Conservation (phyloP, 2,888 invertebrate species). For the Eilema sororculum region DNA sequence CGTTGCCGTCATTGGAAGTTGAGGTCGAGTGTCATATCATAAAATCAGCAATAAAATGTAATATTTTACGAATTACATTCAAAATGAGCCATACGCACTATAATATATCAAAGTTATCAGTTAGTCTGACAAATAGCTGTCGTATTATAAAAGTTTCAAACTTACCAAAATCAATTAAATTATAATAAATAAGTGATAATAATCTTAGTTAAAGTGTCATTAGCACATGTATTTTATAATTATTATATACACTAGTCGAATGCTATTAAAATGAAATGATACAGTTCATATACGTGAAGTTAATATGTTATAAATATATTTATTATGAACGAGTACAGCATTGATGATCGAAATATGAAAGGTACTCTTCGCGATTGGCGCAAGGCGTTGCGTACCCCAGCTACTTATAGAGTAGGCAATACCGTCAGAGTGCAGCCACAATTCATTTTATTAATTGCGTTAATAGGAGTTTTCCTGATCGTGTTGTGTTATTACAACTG, state of each 20-base stretch:
- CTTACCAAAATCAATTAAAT: conserved; percentile 22
- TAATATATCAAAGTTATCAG: conserved; percentile 27
- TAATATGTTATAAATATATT: conserved; percentile 47
- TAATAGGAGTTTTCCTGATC: conserved; percentile 89
- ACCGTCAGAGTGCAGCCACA: conserved; percentile 94
- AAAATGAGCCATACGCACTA: conserved; percentile 52
- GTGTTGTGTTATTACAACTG: conserved; percentile 89
- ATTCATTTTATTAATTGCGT: conserved; percentile 89
- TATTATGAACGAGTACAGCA: conserved; percentile 82
- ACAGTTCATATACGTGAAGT: conserved; percentile 26
- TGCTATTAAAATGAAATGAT: conserved; percentile 1
- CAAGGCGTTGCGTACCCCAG: conserved; percentile 94
- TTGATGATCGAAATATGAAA: conserved; percentile 82
- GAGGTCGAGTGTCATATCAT: conserved; percentile 9
- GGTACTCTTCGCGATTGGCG: conserved; percentile 93
- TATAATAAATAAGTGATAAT: conserved; percentile 21
- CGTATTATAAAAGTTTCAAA: conserved; percentile 25
- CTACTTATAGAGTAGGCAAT: conserved; percentile 95
- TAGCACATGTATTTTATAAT: conserved; percentile 23
- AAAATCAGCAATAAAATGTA: conserved; percentile 29
- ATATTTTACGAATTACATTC: conserved; percentile 30
- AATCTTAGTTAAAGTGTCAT: conserved; percentile 14
- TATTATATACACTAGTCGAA: conserved; percentile 40
- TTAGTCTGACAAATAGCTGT: conserved; percentile 22
- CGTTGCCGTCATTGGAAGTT: background rate